Evolutionary conservation across 2,113 vertebrate species (phyloP), one percentile per base, ranked within the genome.

Genomic region (Triplophysa dalaica): DNA sequence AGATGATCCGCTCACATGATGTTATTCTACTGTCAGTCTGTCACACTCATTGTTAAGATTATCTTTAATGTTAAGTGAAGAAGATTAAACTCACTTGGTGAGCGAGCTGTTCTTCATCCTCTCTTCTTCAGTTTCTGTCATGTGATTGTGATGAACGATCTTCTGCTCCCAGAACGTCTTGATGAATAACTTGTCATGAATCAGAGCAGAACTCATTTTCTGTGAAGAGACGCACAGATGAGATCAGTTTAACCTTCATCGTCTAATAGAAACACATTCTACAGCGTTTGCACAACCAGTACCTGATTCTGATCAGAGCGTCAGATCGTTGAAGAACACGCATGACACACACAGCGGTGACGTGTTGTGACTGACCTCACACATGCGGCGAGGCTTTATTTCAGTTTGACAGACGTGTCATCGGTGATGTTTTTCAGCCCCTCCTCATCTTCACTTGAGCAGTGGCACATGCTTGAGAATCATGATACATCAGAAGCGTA

Each of bases 131-230:
- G 0, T 84, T 1, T 87, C 87, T 0, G 11, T 73, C 10, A 87
- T 7, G 1, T 84, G 85, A 56, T 11, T 4, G 2, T 89, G 76
- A 21, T 50, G 33, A 19, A 74, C 43, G 17, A 93, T 93, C 83
- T 78, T 89, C 62, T 88, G 84, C 86, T 93, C 92, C 92, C 92
- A 93, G 78, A 92, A 89, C 0, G 80, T 69, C 81, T 90, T 90
- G 2, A 92, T 90, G 65, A 86, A 73, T 41, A 79, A 77, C 13
- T 88, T 85, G 78, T 93, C 91, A 10, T 93, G 92, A 80, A 93
- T 89, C 84, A 90, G 79, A 76, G 91, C 91, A 66, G 85, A 1
- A 61, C 86, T 93, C 92, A 93, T 93, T 83, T 90, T 81, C 80
- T 72, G 21, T 65, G 48, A 19, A 50, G 3, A 65, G 19, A 54